Evolutionary conservation across 2,113 vertebrate genomes (phyloP).

Genomic region (Pteruthius melanotis): DNA sequence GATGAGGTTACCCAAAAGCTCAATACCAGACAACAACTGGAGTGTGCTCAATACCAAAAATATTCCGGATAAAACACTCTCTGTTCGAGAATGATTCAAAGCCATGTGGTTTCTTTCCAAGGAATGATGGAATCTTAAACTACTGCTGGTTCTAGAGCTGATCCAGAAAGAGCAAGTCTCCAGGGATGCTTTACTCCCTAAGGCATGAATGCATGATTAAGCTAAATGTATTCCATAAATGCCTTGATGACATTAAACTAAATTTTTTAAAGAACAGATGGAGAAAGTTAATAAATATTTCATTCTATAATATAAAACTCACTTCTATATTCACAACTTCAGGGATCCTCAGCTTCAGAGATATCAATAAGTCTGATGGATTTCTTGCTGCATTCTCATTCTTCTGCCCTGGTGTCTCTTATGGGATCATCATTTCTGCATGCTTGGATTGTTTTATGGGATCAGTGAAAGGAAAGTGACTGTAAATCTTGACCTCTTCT

Average conservation of each 20-base stretch:
- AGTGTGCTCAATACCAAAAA: background rate
- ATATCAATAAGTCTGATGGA: conserved; percentile 64
- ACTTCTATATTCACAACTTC: conserved; percentile 63
- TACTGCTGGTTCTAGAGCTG: conserved; percentile 18
- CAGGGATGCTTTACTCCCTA: background rate
- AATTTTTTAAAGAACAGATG: conserved; percentile 67
- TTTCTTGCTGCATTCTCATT: conserved; percentile 43
- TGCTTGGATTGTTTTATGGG: conserved; percentile 66
- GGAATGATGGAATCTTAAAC: conserved; percentile 31
- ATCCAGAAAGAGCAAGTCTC: conserved; percentile 37
- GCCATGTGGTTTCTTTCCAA: background rate
- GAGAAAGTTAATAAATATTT: conserved; percentile 69
- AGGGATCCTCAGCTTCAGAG: conserved; percentile 39
- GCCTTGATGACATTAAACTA: conserved; percentile 53
- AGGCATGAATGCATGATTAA: conserved; percentile 42
- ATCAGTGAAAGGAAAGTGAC: conserved; percentile 48
- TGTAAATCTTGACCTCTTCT: conserved; percentile 64
- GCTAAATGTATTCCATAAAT: conserved; percentile 58
- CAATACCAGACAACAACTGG: background rate
- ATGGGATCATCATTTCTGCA: conserved; percentile 59
- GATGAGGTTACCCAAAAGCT: background rate
- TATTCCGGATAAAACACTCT: background rate
- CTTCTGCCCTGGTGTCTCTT: conserved; percentile 43
- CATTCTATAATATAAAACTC: conserved; percentile 64
- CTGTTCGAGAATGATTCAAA: background rate